Evolutionary conservation across 2,113 vertebrate species (phyloP), one percentile per base, ranked within the genome.

Genomic region (Cottus gobio): DNA sequence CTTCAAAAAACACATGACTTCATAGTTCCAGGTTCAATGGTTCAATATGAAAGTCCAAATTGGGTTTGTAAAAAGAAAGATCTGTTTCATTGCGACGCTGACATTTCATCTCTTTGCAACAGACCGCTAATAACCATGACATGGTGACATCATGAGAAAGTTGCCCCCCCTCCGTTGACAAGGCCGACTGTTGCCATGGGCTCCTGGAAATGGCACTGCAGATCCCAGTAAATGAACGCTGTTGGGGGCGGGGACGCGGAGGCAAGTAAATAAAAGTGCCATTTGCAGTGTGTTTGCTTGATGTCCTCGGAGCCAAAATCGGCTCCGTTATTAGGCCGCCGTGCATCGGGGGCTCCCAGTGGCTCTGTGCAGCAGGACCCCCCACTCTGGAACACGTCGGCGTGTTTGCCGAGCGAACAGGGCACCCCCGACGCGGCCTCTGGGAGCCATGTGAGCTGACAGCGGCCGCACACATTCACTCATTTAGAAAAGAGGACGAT

Each of bases 111-210:
- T 75, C 69, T 57, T 42, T 34, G 42, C 34, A 57, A 16, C 65
- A 70, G 48, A 30, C 60, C 16, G 37, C 71, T 72, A 77, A 76
- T 72, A 80, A 76, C 74, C 74, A 82, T 52, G 44, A 83, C 77
- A 65, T 57, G 57, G 68, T 94, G 95, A 94, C 94, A 94, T 95
- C 94, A 95, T 88, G 65, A 93, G 94, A 94, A 91, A 95, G 84
- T 64, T 77, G 93, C 10, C 22, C 42, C 13, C 93, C 84, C 20
- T 3, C 42, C 84, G 89, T 95, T 91, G 80, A 95, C 88, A 89
- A 80, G 88, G 77, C 68, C 91, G 63, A 61, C 1, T 52, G 96
- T 96, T 97, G 94, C 95, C 94, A 97, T 95, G 94, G 72, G 5
- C 91, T 52, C 1, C 85, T 88, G 89, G 70, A 85, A 92, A 93